phyloP scores from a whole-genome alignment of 1,140 invertebrate genomes.

The Drosophila ficusphila region DNA sequence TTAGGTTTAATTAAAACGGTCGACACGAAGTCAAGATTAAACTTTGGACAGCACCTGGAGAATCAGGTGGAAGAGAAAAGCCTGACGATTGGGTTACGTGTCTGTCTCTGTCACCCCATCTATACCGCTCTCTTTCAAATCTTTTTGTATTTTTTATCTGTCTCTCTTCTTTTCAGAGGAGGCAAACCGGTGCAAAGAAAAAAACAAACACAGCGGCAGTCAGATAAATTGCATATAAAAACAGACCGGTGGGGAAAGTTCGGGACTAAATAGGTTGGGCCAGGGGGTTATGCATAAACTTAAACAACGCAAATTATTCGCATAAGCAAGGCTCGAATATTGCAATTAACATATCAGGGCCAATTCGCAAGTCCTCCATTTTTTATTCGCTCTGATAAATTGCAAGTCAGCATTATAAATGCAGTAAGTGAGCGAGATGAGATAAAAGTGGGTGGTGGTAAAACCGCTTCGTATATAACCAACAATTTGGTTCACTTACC shows the following conservation, averaged over 20 bases:
- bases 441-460: constrained; percentile 1
- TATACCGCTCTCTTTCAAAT: background rate
- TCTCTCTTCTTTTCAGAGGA: constrained; percentile 13
- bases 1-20: constrained; percentile 34
- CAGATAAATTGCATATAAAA: constrained; percentile 69
- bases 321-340: constrained; percentile 41
- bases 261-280: constrained; percentile 39
- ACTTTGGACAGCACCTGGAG: constrained; percentile 54
- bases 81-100: constrained; percentile 20
- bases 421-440: constrained; percentile 1
- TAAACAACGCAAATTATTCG: constrained; percentile 57
- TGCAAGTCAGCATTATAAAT: constrained; percentile 49
- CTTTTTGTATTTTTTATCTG: constrained; percentile 19
- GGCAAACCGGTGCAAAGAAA: constrained; percentile 53
- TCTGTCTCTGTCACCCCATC: constrained; percentile 10
- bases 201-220: constrained; percentile 37
- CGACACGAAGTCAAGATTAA: constrained; percentile 39
- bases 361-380: constrained; percentile 22
- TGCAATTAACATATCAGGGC: constrained; percentile 19
- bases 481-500: constrained; percentile 36
- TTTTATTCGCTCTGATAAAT: constrained; percentile 25
- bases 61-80: constrained; percentile 28
- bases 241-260: constrained; percentile 67
- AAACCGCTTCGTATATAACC: constrained; percentile 30
- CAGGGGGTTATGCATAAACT: constrained; percentile 43